phyloP scores from a whole-genome alignment of 2,113 vertebrate genomes.

The Onychorhynchus coronatus region DNA sequence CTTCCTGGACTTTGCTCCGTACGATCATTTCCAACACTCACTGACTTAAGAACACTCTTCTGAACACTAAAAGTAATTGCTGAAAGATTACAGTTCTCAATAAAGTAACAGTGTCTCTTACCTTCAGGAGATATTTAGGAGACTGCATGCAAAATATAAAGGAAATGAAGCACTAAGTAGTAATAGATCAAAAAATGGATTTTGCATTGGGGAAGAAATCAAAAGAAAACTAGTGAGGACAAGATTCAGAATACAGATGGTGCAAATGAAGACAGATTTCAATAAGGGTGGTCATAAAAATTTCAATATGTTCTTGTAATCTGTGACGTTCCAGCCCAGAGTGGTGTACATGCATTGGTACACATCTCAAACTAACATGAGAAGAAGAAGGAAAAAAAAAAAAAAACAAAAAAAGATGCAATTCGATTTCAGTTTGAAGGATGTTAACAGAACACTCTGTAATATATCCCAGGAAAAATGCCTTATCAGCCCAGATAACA shows the following conservation, averaged over 20 bases:
- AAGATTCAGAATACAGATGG: slow-evolving; percentile 1
- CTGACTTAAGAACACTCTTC: slow-evolving; percentile 13
- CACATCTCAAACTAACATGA: not conserved
- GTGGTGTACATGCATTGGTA: not conserved
- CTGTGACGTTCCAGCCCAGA: not conserved
- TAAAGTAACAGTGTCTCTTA: slow-evolving; percentile 67
- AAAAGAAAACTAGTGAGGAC: slow-evolving; percentile 20
- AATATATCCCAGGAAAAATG: not conserved
- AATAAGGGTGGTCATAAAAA: not conserved
- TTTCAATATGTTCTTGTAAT: not conserved
- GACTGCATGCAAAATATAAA: slow-evolving; percentile 75
- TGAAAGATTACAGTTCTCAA: slow-evolving; percentile 25
- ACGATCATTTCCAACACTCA: not conserved
- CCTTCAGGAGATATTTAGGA: slow-evolving; percentile 82
- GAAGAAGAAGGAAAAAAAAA: not conserved
- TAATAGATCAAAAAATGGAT: slow-evolving; percentile 20
- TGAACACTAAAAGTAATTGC: not conserved
- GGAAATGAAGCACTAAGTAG: slow-evolving; percentile 62
- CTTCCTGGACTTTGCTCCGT: not conserved
- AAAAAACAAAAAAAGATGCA: not conserved
- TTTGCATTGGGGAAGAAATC: slow-evolving; percentile 14
- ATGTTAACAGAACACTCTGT: not conserved
- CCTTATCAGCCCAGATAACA: not conserved
- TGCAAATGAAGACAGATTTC: not conserved
- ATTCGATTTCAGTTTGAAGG: not conserved